Evolutionary conservation across 1,140 invertebrate genomes (phyloP), one percentile per base, ranked within the genome.

Genomic region (Ostrea denselamellosa): DNA sequence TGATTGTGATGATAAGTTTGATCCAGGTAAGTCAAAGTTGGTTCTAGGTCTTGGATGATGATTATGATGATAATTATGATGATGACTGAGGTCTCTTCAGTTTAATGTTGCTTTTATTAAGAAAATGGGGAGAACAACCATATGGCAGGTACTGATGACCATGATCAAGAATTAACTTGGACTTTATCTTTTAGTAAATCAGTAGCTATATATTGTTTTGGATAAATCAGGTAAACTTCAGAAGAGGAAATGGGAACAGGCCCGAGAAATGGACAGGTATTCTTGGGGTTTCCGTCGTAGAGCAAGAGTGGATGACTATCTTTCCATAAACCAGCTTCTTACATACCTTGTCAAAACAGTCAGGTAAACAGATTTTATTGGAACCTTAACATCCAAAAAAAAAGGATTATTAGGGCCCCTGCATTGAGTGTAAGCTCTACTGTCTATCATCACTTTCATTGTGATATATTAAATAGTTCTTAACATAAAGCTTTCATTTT

Each of bases 241-340:
- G 83, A 89, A 91, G 68, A 91, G 93, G 77, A 95, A 96, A 86
- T 95, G 94, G 94, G 95, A 95, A 88, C 95, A 95, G 87, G 95
- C 94, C 10, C 97, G 99, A 96, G 98, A 98, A 0, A 95, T 99
- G 56, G 98, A 99, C 93, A 96, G 95, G 89, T 92, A 95, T 19
- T 98, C 98, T 0, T 99, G 98, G 93, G 93, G 92, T 22, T 94
- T 90, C 89, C 77, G 92, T 52, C 96, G 97, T 91, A 97, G 97
- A 93, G 96, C 97, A 51, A 94, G 94, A 10, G 90, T 98, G 0
- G 90, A 94, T 28, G 97, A 98, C 91, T 97, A 97, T 89, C 94
- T 97, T 28, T 97, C 96, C n/a, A 96, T 96, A 4, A 93, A 96
- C 71, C 96, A 98, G 87, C 94, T 99, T 0, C 94, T 99, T 0